Conservation (phyloP, 2,797 vertebrate genomes). For the Argya squamiceps region DNA sequence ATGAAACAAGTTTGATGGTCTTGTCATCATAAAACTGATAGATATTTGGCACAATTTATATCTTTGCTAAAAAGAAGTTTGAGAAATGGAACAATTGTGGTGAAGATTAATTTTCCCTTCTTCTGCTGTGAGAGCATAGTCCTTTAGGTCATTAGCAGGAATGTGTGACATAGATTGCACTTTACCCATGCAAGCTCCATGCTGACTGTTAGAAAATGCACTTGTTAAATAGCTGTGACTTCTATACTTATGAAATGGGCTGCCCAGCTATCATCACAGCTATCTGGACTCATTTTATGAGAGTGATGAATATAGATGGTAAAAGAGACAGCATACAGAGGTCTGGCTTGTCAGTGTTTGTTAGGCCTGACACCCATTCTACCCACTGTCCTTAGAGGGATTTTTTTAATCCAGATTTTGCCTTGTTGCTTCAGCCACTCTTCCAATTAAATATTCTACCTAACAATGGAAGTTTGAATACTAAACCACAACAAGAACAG, state of each 20-base stretch:
- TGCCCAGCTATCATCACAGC: background rate
- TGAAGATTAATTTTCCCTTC: slow-evolving; percentile 56
- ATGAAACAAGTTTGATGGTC: slow-evolving; percentile 72
- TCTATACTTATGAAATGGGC: background rate
- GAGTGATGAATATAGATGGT: background rate
- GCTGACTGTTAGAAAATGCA: slow-evolving; percentile 32
- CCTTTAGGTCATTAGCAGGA: slow-evolving; percentile 49
- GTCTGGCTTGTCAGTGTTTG: background rate
- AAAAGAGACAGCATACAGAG: background rate
- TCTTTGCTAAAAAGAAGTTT: slow-evolving; percentile 72
- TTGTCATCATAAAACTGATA: slow-evolving; percentile 73
- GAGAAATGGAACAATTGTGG: slow-evolving; percentile 68
- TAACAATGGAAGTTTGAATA: background rate
- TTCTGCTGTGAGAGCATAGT: slow-evolving; percentile 31
- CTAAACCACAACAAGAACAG: background rate
- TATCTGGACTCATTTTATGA: background rate
- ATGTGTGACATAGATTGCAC: slow-evolving; percentile 28
- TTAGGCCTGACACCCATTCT: background rate
- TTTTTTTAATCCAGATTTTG: background rate
- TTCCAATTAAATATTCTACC: background rate
- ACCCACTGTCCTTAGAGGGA: background rate
- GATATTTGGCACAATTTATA: slow-evolving; percentile 73
- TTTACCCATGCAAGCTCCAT: slow-evolving; percentile 1
- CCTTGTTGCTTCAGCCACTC: background rate
- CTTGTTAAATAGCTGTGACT: slow-evolving; percentile 1